Evolutionary conservation across 2,797 vertebrate species (phyloP), one percentile per base, ranked within the genome.

Genomic region (Halcyon chelicuti): DNA sequence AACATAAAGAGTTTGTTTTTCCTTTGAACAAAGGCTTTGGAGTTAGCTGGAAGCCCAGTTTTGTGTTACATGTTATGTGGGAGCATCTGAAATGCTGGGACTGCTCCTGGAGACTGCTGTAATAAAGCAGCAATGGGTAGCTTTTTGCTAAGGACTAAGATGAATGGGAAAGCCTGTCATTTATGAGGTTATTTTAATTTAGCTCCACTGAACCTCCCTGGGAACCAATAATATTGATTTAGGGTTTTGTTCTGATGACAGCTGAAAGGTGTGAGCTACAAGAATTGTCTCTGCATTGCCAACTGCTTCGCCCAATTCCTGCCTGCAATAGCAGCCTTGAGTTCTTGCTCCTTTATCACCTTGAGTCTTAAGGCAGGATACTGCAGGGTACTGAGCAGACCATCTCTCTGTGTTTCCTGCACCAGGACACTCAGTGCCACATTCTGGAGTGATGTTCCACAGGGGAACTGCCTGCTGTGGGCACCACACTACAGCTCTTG

Each of bases 201-300:
- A 89, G 90, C 47, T 76, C 71, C 52, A 37, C 51, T 52, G 72
- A 80, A 60, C 72, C 47, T 93, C 89, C 60, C 77, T 33, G 16
- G 51, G 65, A 68, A 63, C 87, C 67, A 61, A 67, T 90, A 76
- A 71, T 71, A 91, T 74, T 94, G 93, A 94, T 93, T 87, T 79
- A 97, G 71, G 87, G 7, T 57, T 89, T 85, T 76, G 47, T 94
- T 94, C 85, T 80, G 73, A 65, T 2, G 21, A 47, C 91, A 92
- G 54, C 66, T 79, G 78, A 86, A 85, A 90, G 87, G 81, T 93
- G 72, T 40, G 75, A 91, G 60, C 60, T 55, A 49, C 57, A 86
- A 79, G 26, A 75, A 61, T 71, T 44, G 49, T 49, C 74, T 39
- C 40, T 87, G 63, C 52, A 52, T 89, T 92, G 89, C 74, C 78